These are phyloP conservation scores for Tiliacea citrago DNA, from an alignment of 2,888 invertebrate species.

Conservation along the genomic window DNA sequence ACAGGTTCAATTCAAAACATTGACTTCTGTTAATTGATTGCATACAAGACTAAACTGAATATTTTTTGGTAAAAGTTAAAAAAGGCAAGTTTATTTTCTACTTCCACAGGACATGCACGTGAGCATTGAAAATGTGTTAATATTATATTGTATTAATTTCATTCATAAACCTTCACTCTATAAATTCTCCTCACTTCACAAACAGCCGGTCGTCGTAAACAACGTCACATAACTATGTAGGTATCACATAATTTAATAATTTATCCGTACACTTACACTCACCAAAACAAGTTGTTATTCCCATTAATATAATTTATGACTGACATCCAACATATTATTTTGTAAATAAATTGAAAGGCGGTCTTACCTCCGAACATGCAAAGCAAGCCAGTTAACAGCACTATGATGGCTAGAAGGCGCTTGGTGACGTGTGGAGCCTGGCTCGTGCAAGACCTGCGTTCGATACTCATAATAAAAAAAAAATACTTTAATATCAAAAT, in stretches of 20 bases:
- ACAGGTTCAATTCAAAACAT: neutral
- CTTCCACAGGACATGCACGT: neutral
- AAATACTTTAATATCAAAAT: slow-evolving; percentile 42
- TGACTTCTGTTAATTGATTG: neutral
- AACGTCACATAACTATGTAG: neutral
- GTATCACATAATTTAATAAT: slow-evolving; percentile 15
- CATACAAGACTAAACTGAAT: neutral
- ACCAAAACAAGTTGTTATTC: slow-evolving; percentile 21
- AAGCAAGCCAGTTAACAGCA: slow-evolving; percentile 80
- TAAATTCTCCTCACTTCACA: neutral
- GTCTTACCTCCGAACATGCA: slow-evolving; percentile 85
- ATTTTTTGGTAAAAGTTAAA: neutral
- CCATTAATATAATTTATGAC: slow-evolving; percentile 49
- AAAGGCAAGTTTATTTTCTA: neutral
- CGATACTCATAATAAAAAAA: slow-evolving; percentile 74
- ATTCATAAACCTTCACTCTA: slow-evolving; percentile 16
- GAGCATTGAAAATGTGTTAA: neutral
- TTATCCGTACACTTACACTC: slow-evolving; percentile 6
- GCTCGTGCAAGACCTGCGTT: slow-evolving; percentile 76
- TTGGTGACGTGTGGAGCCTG: slow-evolving; percentile 81
- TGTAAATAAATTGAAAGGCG: slow-evolving; percentile 70
- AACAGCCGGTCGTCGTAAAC: slow-evolving; percentile 26
- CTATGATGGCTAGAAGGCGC: slow-evolving; percentile 79
- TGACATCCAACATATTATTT: slow-evolving; percentile 26
- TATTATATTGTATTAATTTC: slow-evolving; percentile 5